A percentile compares a stretch with the other conserved stretches of the same genome.
These are phyloP conservation scores for Apostichopus parvimensis DNA, from an alignment of 35 echinoderm and acorn worm species.

Conservation along the genomic window DNA sequence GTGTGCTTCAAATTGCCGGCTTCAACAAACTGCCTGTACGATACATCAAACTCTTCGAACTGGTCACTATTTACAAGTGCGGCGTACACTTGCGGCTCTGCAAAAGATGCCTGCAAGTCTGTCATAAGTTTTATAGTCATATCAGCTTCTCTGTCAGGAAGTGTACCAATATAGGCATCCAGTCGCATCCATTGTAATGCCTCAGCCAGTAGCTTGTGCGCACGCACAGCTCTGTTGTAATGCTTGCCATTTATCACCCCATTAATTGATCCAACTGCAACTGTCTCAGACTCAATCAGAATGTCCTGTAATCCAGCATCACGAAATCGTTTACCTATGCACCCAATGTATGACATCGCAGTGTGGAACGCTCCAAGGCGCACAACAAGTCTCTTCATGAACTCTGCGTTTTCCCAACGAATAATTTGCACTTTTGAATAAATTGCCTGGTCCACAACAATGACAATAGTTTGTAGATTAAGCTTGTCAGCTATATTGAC, in stretches of 20 bases:
- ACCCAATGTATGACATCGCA: background rate
- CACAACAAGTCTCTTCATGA: slow-evolving; percentile 56
- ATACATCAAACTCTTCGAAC: background rate
- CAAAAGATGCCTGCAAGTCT: background rate
- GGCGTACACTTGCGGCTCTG: background rate
- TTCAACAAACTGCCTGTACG: background rate
- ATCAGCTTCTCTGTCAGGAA: too few relatives aligned
- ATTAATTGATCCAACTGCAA: slow-evolving; percentile 69
- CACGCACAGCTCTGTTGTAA: slow-evolving; percentile 74
- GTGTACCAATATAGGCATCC: too few relatives aligned
- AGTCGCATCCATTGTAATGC: too few relatives aligned
- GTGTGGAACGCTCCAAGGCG: slow-evolving; percentile 65
- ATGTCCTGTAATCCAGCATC: slow-evolving; percentile 82
- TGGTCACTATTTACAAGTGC: too few relatives aligned
- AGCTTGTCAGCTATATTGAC: slow-evolving; percentile 45
- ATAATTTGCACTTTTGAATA: slow-evolving; percentile 58
- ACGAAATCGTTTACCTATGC: slow-evolving; percentile 67
- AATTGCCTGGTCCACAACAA: slow-evolving; percentile 62
- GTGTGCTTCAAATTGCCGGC: background rate
- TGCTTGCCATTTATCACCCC: slow-evolving; percentile 83
- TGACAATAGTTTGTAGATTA: background rate
- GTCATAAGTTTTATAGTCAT: slow-evolving; percentile 38
- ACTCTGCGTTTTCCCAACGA: slow-evolving; percentile 45
- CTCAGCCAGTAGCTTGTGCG: slow-evolving; percentile 38
- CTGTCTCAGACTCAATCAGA: slow-evolving; percentile 71